These are phyloP conservation scores for Oophaga pumilio DNA, from an alignment of 2,113 vertebrate genomes.

Conservation along the genomic window DNA sequence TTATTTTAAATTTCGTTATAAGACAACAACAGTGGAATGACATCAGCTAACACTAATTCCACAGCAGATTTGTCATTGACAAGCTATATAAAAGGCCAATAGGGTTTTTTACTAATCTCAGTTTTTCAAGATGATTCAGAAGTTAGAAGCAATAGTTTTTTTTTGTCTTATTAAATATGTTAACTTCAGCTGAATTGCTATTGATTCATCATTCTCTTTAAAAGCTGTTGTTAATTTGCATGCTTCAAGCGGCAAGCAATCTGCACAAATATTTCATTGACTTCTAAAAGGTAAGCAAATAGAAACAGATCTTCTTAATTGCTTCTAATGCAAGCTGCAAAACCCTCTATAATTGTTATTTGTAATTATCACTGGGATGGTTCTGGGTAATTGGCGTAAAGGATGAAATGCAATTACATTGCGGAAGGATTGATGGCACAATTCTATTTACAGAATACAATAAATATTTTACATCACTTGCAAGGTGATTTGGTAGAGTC, in stretches of 20 bases:
- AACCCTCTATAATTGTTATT: slow-evolving; percentile 34
- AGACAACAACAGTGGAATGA: neutral
- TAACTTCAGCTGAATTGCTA: slow-evolving; percentile 43
- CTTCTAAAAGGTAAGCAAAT: slow-evolving; percentile 46
- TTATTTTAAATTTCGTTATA: neutral
- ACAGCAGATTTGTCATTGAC: neutral
- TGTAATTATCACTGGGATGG: slow-evolving; percentile 53
- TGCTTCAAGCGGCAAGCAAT: slow-evolving; percentile 47
- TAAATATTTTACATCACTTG: slow-evolving; percentile 31
- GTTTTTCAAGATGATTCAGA: neutral
- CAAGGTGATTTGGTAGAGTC: slow-evolving; percentile 26
- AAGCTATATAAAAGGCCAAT: neutral
- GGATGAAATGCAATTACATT: slow-evolving; percentile 48
- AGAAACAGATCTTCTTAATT: slow-evolving; percentile 51
- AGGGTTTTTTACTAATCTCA: neutral
- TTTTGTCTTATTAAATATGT: slow-evolving; percentile 42
- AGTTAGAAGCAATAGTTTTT: neutral
- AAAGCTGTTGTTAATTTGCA: slow-evolving; percentile 52
- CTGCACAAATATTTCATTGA: slow-evolving; percentile 56
- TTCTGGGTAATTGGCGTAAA: slow-evolving; percentile 46
- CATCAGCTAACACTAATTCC: neutral
- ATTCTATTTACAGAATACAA: neutral
- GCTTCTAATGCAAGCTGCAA: slow-evolving; percentile 43
- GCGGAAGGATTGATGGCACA: slow-evolving; percentile 13
- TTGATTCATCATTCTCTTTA: slow-evolving; percentile 44